Evolutionary conservation across 2,797 vertebrate genomes (phyloP).

Genomic region (Glyptemys insculpta): DNA sequence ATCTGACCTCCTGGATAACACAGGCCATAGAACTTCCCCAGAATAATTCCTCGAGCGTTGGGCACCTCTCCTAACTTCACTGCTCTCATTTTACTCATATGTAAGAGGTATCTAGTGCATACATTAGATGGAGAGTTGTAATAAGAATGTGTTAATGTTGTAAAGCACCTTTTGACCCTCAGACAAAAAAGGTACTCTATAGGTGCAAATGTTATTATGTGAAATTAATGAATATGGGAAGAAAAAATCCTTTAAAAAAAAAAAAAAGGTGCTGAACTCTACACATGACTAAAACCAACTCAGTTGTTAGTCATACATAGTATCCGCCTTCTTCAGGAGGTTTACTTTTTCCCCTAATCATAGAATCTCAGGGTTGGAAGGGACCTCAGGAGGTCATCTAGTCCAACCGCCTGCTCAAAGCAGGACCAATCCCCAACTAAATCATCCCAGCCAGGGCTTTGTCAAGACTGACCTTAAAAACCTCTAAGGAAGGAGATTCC

Average conservation of each 20-base stretch:
- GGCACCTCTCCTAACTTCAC: neutral
- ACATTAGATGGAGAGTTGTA: constrained; percentile 27
- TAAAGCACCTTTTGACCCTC: constrained; percentile 28
- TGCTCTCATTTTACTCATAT: constrained; percentile 6
- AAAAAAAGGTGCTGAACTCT: constrained; percentile 7
- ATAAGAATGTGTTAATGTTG: constrained; percentile 48
- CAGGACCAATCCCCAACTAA: too few relatives aligned
- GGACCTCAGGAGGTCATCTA: too few relatives aligned
- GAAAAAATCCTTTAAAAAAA: constrained; percentile 49
- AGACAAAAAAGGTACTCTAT: constrained; percentile 49
- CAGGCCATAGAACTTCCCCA: neutral
- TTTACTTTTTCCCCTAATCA: neutral
- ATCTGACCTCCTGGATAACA: neutral
- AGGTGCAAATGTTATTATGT: constrained; percentile 44
- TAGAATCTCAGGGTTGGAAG: too few relatives aligned
- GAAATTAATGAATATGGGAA: constrained; percentile 68
- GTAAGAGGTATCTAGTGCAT: constrained; percentile 15
- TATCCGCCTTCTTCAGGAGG: neutral
- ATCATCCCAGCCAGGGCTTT: too few relatives aligned
- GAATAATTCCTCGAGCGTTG: neutral
- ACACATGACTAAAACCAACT: neutral
- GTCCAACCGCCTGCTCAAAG: too few relatives aligned
- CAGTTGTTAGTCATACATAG: constrained; percentile 36
- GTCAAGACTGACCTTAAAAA: too few relatives aligned
- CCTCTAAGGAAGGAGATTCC: too few relatives aligned